These are phyloP conservation scores for Otolemur garnettii DNA, from an alignment of 2,113 vertebrate genomes.

Conservation along the genomic window DNA sequence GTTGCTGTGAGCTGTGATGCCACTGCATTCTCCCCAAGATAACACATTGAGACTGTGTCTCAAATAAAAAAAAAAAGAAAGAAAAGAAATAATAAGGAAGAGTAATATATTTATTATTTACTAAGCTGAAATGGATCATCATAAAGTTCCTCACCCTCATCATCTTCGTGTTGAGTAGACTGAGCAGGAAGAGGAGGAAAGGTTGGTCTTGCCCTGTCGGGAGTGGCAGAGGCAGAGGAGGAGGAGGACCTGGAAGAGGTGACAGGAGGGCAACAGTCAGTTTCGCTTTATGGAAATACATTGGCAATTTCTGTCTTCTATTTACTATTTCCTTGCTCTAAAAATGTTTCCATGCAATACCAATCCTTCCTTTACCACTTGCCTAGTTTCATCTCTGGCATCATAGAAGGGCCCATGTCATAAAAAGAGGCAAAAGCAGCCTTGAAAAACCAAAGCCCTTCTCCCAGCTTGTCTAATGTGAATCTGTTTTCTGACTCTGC, in stretches of 20 bases:
- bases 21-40: no score
- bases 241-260: not conserved
- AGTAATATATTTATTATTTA: not conserved
- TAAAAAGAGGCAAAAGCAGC: not conserved
- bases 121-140: not conserved
- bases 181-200: not conserved
- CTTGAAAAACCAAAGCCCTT: not conserved
- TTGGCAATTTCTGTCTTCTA: not conserved
- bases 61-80: no score
- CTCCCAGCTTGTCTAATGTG: not conserved
- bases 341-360: not conserved
- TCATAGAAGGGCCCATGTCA: not conserved
- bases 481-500: not conserved
- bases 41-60: no score
- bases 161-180: not conserved
- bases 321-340: not conserved
- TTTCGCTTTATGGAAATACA: not conserved
- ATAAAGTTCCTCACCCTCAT: not conserved
- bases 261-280: not conserved
- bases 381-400: not conserved
- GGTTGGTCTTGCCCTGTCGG: not conserved
- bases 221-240: not conserved
- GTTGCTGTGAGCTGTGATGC: no score
- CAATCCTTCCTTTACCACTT: not conserved
- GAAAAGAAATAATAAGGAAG: not conserved